Percentiles rank a stretch among this genome's conserved stretches.
phyloP scores from a whole-genome alignment of 2,797 vertebrate genomes.

The Pterois miles region DNA sequence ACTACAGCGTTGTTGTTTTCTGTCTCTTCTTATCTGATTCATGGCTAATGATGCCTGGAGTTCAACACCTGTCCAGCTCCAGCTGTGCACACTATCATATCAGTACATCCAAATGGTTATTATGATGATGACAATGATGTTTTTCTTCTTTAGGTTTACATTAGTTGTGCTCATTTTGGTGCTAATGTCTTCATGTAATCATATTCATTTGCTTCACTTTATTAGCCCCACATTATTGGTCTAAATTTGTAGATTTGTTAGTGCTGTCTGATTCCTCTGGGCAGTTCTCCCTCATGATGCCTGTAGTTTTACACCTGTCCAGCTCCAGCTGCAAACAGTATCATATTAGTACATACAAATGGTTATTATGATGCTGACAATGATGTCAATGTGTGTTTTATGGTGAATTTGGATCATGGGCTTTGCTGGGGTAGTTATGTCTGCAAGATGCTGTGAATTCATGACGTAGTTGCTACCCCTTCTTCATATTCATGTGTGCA shows the following conservation, averaged over 20 bases:
- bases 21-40: background rate
- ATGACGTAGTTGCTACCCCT: constrained; percentile 13
- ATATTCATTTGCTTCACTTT: background rate
- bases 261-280: background rate
- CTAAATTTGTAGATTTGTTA: background rate
- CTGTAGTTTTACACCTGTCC: background rate
- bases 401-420: constrained; percentile 41
- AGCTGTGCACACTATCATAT: background rate
- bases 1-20: background rate
- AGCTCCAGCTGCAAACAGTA: background rate
- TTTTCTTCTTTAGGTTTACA: background rate
- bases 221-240: background rate
- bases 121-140: constrained; percentile 11
- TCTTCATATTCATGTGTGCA: constrained; percentile 17
- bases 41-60: background rate
- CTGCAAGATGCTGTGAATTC: constrained; percentile 20
- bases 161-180: background rate
- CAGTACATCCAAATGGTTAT: background rate
- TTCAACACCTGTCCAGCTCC: background rate
- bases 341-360: background rate
- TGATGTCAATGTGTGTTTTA: constrained; percentile 10
- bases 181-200: background rate
- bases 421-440: constrained; percentile 9
- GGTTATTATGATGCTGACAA: background rate
- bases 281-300: background rate